Conservation (phyloP, 2,113 vertebrate genomes). For the Albula goreensis region DNA sequence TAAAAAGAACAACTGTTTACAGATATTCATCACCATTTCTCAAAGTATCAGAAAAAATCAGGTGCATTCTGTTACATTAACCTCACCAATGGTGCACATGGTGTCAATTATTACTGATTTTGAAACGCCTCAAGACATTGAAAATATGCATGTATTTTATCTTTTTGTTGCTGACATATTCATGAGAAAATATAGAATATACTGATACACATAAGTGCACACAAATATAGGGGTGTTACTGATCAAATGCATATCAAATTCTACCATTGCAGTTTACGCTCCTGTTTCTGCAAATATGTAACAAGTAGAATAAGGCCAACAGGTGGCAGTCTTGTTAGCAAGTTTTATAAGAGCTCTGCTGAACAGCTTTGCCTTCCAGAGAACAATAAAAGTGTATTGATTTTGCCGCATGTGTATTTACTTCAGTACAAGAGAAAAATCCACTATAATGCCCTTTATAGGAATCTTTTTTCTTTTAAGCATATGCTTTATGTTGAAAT, state of each 20-base stretch:
- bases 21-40: not conserved
- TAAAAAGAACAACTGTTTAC: not conserved
- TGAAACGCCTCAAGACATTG: not conserved
- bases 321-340: slow-evolving; percentile 21
- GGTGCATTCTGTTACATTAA: not conserved
- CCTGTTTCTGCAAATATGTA: not conserved
- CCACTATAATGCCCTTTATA: not conserved
- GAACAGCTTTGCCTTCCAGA: not conserved
- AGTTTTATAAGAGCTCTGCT: not conserved
- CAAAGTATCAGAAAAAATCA: not conserved
- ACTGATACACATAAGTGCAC: not conserved
- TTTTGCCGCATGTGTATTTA: not conserved
- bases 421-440: not conserved
- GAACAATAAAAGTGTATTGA: not conserved
- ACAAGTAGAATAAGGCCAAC: not conserved
- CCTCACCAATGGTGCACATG: not conserved
- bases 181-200: not conserved
- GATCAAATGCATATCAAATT: not conserved
- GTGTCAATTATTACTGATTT: not conserved
- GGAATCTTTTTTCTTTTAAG: not conserved
- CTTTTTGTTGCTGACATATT: not conserved
- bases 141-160: not conserved
- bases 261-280: not conserved
- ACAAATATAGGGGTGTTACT: not conserved
- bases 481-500: not conserved